Conservation (phyloP, 2,888 invertebrate species). For the Hyppa rectilinea region DNA sequence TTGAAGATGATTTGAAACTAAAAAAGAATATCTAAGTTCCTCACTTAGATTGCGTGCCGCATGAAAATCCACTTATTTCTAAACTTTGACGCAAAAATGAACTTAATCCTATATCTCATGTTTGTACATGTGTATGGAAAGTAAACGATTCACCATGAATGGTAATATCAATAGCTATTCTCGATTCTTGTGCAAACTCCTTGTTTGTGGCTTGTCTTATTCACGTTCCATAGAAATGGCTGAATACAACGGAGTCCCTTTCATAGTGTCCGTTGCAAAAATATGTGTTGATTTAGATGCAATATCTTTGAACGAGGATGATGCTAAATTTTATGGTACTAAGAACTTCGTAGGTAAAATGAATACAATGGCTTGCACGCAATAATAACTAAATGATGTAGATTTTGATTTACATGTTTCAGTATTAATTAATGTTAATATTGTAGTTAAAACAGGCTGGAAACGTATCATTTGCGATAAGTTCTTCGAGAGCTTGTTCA, state of each 20-base stretch:
- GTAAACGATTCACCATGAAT: slow-evolving; percentile 62
- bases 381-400: background rate
- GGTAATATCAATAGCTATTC: slow-evolving; percentile 68
- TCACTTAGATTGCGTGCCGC: background rate
- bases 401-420: background rate
- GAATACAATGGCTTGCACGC: slow-evolving; percentile 17
- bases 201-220: slow-evolving; percentile 65
- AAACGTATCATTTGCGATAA: background rate
- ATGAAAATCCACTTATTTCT: slow-evolving; percentile 14
- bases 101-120: slow-evolving; percentile 29
- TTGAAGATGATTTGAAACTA: background rate
- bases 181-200: slow-evolving; percentile 66
- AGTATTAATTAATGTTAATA: background rate
- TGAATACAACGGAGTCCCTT: slow-evolving; percentile 58
- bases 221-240: slow-evolving; percentile 62
- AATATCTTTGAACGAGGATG: slow-evolving; percentile 50
- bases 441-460: background rate
- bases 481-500: background rate
- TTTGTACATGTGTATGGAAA: slow-evolving; percentile 39
- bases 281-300: slow-evolving; percentile 66
- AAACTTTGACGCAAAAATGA: slow-evolving; percentile 33
- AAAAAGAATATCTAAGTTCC: background rate
- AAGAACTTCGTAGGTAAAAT: slow-evolving; percentile 16
- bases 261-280: slow-evolving; percentile 62
- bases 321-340: slow-evolving; percentile 38